Conservation (phyloP, 1,140 invertebrate species). For the Solenopsis fugax region DNA sequence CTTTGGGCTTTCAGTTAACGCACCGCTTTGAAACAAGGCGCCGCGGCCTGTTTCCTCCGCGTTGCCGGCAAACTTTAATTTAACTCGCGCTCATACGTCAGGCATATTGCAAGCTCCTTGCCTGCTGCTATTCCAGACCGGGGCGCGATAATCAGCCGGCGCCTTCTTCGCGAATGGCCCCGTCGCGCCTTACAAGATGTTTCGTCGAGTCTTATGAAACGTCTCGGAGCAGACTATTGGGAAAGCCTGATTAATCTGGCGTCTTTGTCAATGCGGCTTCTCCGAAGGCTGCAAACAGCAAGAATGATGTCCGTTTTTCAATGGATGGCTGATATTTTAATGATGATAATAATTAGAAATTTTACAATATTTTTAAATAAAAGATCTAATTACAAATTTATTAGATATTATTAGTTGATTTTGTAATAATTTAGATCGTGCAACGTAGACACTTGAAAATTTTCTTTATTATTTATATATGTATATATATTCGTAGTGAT, state of each 20-base stretch:
- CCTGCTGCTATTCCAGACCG: conserved; percentile 20
- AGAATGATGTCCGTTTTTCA: background rate
- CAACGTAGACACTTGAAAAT: background rate
- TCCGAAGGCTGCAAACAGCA: background rate
- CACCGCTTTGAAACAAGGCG: conserved; percentile 69
- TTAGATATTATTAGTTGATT: too few relatives aligned
- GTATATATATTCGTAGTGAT: too few relatives aligned
- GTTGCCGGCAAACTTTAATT: conserved; percentile 75
- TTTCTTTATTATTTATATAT: too few relatives aligned
- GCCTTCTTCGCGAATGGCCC: conserved; percentile 62
- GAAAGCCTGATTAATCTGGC: conserved; percentile 15
- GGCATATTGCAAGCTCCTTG: conserved; percentile 76
- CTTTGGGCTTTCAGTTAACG: conserved; percentile 69
- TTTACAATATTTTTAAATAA: background rate
- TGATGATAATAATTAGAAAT: background rate
- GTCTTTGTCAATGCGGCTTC: background rate
- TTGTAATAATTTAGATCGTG: background rate
- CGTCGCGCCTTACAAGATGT: conserved; percentile 68
- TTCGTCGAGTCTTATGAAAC: conserved; percentile 68
- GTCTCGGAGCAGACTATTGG: conserved; percentile 11
- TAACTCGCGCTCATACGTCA: conserved; percentile 76
- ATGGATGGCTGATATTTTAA: background rate
- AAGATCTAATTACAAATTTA: background rate
- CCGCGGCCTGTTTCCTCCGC: conserved; percentile 54
- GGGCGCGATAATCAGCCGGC: conserved; percentile 69